These are phyloP conservation scores for Gopherus evgoodei DNA, from an alignment of 2,113 vertebrate species.

Conservation along the genomic window DNA sequence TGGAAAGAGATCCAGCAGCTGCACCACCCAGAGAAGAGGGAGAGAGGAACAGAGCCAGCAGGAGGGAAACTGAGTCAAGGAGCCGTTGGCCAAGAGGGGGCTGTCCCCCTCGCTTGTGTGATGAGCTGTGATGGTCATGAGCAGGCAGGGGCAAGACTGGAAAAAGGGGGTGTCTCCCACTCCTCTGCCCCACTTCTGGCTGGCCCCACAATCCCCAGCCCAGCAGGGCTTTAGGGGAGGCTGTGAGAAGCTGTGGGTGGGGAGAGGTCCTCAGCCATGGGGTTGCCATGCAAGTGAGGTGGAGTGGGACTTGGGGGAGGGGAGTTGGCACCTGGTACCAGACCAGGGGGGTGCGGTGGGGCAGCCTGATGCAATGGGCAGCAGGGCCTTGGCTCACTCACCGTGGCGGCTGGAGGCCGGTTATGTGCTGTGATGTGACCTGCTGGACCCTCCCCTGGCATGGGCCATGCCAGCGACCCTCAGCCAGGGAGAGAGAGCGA, in stretches of 20 bases:
- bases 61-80: background rate
- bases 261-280: no score
- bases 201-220: background rate
- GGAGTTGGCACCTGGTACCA: no score
- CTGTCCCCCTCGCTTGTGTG: background rate
- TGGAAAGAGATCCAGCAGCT: background rate
- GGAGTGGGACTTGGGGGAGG: no score
- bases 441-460: no score
- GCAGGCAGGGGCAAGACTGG: background rate
- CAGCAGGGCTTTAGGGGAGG: background rate
- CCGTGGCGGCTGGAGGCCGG: no score
- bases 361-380: no score
- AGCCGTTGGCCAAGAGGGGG: rapidly evolving
- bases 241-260: background rate
- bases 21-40: no score
- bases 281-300: background rate
- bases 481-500: no score
- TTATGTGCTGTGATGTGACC: no score
- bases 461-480: no score
- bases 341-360: no score
- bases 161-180: background rate
- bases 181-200: background rate
- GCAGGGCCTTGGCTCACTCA: no score
- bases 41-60: background rate
- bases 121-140: background rate